These are phyloP conservation scores for Mallotus villosus DNA, from an alignment of 2,797 vertebrate species.

Conservation along the genomic window DNA sequence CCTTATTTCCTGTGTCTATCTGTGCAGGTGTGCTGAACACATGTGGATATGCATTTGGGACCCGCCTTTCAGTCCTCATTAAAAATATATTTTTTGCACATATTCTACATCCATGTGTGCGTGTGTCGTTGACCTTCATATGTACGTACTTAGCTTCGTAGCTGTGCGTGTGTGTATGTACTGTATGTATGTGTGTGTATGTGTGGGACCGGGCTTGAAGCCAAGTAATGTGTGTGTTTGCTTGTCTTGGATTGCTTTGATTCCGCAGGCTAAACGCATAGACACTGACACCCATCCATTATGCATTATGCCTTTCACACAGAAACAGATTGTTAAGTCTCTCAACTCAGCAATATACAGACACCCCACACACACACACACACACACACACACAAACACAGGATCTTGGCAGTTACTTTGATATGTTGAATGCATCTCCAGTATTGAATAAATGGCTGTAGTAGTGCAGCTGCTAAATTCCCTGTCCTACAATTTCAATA, in stretches of 20 bases:
- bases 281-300: constrained; percentile 59
- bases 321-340: constrained; percentile 48
- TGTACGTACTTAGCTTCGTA: constrained; percentile 22
- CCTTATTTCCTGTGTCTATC: constrained; percentile 76
- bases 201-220: constrained; percentile 45
- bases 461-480: constrained; percentile 6
- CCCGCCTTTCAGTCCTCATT: constrained; percentile 42
- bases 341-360: constrained; percentile 17
- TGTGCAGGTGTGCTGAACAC: constrained; percentile 77
- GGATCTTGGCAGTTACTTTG: background rate
- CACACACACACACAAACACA: background rate
- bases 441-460: constrained; percentile 23
- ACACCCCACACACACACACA: constrained; percentile 18
- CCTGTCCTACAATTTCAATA: background rate
- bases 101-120: background rate
- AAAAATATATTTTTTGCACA: constrained; percentile 37
- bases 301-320: constrained; percentile 52
- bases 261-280: constrained; percentile 51
- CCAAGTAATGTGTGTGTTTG: constrained; percentile 18
- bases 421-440: background rate
- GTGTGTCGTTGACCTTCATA: constrained; percentile 23
- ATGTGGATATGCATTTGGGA: constrained; percentile 58
- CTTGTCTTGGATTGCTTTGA: constrained; percentile 43
- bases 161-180: constrained; percentile 25
- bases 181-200: constrained; percentile 37